Evolutionary conservation across 2,113 vertebrate genomes (phyloP).

Genomic region (Serranochromis macrocephalus): DNA sequence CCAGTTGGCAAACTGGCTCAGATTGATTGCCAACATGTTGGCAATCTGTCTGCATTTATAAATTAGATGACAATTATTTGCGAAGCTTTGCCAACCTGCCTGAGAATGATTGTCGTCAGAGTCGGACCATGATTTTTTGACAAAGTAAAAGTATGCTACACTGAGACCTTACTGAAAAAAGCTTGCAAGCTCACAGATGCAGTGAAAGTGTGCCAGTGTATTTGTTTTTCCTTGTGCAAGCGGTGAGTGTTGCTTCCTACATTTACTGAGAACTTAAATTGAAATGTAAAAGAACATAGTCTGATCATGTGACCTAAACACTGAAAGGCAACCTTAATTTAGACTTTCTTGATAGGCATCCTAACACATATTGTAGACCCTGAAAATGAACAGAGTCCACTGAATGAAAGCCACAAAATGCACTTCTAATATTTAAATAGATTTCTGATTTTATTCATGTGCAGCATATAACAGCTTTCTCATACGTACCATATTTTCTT

Average conservation of each 20-base stretch:
- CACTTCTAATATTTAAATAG: background rate
- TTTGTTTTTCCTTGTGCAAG: background rate
- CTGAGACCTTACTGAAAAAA: background rate
- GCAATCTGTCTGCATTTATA: background rate
- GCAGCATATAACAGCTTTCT: background rate
- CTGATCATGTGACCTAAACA: background rate
- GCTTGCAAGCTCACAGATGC: background rate
- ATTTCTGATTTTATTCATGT: background rate
- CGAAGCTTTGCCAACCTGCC: background rate
- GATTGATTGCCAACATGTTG: background rate
- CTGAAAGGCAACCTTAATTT: background rate
- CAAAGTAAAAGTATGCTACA: background rate
- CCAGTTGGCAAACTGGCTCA: background rate
- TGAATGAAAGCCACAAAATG: background rate
- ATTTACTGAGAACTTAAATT: background rate
- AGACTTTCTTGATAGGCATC: background rate
- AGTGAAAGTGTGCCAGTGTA: background rate
- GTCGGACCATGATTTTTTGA: background rate
- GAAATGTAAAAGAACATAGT: background rate
- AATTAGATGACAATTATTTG: background rate
- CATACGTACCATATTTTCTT: background rate
- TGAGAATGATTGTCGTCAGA: background rate
- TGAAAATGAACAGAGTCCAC: background rate
- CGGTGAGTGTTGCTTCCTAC: background rate
- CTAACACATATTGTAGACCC: background rate